Percentiles rank a stretch among this genome's conserved stretches.
These are phyloP conservation scores for Podarcis muralis DNA, from an alignment of 2,113 vertebrate species.

Conservation along the genomic window DNA sequence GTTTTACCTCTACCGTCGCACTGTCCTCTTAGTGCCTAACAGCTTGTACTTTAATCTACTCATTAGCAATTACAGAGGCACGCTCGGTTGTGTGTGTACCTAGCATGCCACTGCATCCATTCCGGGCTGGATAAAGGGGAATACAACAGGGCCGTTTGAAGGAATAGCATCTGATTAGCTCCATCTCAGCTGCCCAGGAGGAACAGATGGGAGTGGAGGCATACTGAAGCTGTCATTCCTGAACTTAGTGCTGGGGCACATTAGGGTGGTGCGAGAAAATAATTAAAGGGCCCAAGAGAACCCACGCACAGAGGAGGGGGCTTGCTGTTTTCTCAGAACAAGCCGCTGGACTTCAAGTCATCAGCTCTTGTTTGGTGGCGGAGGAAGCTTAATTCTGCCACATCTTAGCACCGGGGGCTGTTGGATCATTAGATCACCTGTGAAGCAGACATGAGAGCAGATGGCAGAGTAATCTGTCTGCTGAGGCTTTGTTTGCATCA, in stretches of 20 bases:
- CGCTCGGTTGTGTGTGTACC: neutral
- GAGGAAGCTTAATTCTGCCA: neutral
- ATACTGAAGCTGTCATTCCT: too few relatives aligned
- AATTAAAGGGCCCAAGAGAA: neutral
- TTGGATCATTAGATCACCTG: too few relatives aligned
- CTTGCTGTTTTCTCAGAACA: too few relatives aligned
- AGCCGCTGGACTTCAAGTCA: neutral
- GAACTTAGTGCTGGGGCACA: too few relatives aligned
- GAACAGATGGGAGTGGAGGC: neutral
- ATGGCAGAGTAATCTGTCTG: neutral
- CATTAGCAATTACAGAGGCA: neutral
- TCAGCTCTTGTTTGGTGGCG: neutral
- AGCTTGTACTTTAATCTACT: conserved; percentile 24
- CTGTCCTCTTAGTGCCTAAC: neutral
- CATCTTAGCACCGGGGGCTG: neutral
- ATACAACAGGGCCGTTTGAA: neutral
- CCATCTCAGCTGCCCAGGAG: neutral
- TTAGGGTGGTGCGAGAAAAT: neutral
- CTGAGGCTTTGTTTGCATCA: neutral
- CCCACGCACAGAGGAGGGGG: too few relatives aligned
- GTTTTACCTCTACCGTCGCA: neutral
- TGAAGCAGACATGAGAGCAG: neutral
- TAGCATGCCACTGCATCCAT: conserved; percentile 16
- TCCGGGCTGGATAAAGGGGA: conserved; percentile 18
- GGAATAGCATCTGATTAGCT: conserved; percentile 10